These are phyloP conservation scores for Salvator merianae DNA, from an alignment of 2,113 vertebrate genomes.

Conservation along the genomic window DNA sequence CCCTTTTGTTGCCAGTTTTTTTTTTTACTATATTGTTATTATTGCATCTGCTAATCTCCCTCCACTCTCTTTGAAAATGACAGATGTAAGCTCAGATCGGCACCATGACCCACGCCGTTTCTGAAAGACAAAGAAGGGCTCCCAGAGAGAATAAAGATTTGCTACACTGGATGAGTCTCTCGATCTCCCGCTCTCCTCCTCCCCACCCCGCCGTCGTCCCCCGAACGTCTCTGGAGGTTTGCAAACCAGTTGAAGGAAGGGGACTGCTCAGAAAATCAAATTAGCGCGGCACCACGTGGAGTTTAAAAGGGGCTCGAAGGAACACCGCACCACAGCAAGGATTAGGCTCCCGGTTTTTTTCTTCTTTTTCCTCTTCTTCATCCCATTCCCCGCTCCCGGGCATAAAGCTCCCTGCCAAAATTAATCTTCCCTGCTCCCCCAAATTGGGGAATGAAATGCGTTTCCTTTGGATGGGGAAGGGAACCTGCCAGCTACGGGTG, in stretches of 20 bases:
- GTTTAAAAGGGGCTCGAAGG: neutral
- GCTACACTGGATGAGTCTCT: neutral
- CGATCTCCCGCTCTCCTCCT: neutral
- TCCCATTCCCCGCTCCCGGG: neutral
- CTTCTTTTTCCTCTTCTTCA: neutral
- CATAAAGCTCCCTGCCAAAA: neutral
- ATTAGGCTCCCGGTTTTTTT: neutral
- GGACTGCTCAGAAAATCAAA: neutral
- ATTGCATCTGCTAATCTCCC: neutral
- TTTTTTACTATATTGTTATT: neutral
- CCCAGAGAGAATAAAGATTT: neutral
- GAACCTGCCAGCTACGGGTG: neutral
- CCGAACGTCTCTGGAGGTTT: neutral
- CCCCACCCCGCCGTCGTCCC: too few species aligned
- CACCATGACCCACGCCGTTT: neutral
- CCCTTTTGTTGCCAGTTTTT: neutral
- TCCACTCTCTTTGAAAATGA: conserved; percentile 4
- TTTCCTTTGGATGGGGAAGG: neutral
- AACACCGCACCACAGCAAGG: neutral
- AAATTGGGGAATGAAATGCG: conserved; percentile 4
- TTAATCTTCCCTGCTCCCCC: conserved; percentile 12
- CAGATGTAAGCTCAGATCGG: conserved; percentile 7
- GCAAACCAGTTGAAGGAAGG: neutral
- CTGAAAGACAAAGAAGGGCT: conserved; percentile 9
- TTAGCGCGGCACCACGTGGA: neutral